A percentile compares a stretch with the other conserved stretches of the same genome.
Conservation (phyloP, 1,140 invertebrate species). For the Papilio dardanus region DNA sequence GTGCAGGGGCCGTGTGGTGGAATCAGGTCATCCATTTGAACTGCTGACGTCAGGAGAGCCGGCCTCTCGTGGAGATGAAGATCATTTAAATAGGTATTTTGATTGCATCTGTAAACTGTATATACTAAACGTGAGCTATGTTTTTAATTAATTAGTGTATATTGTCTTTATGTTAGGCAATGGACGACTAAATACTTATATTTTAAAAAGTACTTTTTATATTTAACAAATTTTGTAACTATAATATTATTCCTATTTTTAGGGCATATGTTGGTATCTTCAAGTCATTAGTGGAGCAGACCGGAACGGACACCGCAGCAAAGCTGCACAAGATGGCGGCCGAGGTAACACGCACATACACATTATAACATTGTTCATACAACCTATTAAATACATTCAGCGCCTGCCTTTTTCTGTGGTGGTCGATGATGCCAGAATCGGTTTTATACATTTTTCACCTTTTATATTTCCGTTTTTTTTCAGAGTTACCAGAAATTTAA, state of each 20-base stretch:
- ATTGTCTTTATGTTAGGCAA: too few relatives aligned
- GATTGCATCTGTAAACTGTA: conserved; percentile 46
- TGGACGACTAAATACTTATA: too few relatives aligned
- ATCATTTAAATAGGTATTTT: not conserved
- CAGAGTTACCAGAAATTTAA: conserved; percentile 60
- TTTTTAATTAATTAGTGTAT: too few relatives aligned
- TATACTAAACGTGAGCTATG: too few relatives aligned
- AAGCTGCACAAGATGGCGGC: conserved; percentile 84
- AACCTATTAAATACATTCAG: too few relatives aligned
- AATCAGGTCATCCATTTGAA: conserved; percentile 87
- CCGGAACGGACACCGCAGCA: conserved; percentile 84
- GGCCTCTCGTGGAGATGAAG: not conserved
- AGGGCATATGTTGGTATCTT: conserved; percentile 52
- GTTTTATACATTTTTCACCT: too few relatives aligned
- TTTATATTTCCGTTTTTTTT: conserved; percentile 38
- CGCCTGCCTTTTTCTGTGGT: too few relatives aligned
- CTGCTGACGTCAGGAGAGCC: conserved; percentile 60
- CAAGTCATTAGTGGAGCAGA: conserved; percentile 80
- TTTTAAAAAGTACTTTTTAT: too few relatives aligned
- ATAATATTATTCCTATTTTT: not conserved
- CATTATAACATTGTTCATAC: conserved; percentile 8
- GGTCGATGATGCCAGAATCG: too few relatives aligned
- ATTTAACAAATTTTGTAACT: not conserved
- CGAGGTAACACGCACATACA: conserved; percentile 64
- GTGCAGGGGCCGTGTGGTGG: conserved; percentile 83